A percentile compares a stretch with the other conserved stretches of the same genome.
Evolutionary conservation across 1,140 invertebrate species (phyloP).

Genomic region (Ptiloglossa arizonensis): DNA sequence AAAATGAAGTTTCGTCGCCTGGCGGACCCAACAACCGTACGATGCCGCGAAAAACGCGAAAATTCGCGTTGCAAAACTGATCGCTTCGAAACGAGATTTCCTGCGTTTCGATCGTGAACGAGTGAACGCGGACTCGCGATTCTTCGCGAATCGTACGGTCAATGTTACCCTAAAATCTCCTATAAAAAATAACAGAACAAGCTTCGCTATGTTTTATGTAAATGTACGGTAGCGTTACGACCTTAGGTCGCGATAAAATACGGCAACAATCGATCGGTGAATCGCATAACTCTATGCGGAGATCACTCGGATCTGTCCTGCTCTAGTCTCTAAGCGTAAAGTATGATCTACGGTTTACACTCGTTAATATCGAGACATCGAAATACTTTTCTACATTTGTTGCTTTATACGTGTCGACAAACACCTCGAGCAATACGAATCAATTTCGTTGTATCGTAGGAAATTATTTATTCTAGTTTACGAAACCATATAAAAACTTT

Average conservation of each 20-base stretch:
- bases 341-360: background rate
- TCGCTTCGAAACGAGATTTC: background rate
- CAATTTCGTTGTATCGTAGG: too few species aligned
- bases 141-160: constrained; percentile 25
- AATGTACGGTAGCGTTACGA: constrained; percentile 18
- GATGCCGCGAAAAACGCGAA: background rate
- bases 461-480: too few species aligned
- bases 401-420: too few species aligned
- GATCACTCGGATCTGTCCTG: background rate
- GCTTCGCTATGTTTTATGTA: constrained; percentile 35
- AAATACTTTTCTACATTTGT: background rate
- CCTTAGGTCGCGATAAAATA: constrained; percentile 29
- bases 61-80: background rate
- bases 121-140: too few species aligned
- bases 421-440: too few species aligned
- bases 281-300: constrained; percentile 8
- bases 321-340: constrained; percentile 32
- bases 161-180: constrained; percentile 36
- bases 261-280: constrained; percentile 34
- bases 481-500: too few species aligned
- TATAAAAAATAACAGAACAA: constrained; percentile 51
- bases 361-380: background rate
- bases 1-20: constrained; percentile 33
- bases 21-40: constrained; percentile 20
- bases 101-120: background rate